A percentile compares a stretch with the other conserved stretches of the same genome.
These are phyloP conservation scores for Antitype chi DNA, from an alignment of 2,888 invertebrate genomes.

Conservation along the genomic window DNA sequence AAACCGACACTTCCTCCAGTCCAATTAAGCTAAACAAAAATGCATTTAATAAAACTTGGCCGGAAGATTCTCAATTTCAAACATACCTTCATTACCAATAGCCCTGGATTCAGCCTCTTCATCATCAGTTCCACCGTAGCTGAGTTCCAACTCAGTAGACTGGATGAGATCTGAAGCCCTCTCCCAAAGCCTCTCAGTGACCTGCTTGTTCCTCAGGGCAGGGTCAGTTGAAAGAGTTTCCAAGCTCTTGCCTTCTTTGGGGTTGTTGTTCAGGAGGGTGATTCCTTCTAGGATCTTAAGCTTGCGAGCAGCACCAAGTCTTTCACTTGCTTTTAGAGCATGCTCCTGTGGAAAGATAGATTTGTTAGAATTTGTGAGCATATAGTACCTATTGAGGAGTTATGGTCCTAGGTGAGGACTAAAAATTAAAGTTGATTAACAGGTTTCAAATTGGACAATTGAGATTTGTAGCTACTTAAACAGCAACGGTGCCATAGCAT, in stretches of 20 bases:
- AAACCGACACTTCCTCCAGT: neutral
- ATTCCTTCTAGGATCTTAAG: constrained; percentile 82
- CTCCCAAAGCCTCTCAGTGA: constrained; percentile 83
- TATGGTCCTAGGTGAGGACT: too few species aligned
- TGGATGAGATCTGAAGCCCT: constrained; percentile 80
- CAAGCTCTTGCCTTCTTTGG: constrained; percentile 80
- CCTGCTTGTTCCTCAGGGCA: constrained; percentile 77
- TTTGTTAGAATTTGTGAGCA: neutral
- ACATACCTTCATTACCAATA: constrained; percentile 78
- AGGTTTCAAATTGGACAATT: neutral
- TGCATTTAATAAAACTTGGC: too few species aligned
- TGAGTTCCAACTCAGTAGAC: constrained; percentile 82
- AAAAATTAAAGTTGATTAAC: too few species aligned
- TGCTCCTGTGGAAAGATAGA: constrained; percentile 78
- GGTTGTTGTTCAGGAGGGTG: constrained; percentile 81
- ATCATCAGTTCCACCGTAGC: constrained; percentile 76
- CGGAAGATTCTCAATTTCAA: neutral
- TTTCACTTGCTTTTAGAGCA: constrained; percentile 83
- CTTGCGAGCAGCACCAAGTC: constrained; percentile 79
- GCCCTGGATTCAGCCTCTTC: constrained; percentile 81
- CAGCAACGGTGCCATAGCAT: neutral
- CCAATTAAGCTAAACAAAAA: neutral
- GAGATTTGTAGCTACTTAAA: neutral
- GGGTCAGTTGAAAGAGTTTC: constrained; percentile 81
- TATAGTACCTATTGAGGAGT: neutral